Percentiles rank a stretch among this genome's conserved stretches.
Evolutionary conservation across 2,797 vertebrate species (phyloP).

Genomic region (Nyctalus aviator): DNA sequence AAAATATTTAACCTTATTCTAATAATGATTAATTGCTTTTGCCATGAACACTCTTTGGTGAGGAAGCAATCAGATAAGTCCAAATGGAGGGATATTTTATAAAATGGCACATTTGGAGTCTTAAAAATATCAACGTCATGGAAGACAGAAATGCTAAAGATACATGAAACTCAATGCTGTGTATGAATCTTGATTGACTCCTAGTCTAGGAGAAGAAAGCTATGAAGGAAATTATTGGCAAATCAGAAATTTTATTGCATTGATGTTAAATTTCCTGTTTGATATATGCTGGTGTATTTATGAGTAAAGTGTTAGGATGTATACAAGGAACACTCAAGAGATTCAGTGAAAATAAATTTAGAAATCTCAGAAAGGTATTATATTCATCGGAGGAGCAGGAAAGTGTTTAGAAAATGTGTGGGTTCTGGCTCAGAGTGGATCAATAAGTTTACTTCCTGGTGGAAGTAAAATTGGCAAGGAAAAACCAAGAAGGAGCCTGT

Average conservation of each 20-base stretch:
- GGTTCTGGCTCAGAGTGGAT: neutral
- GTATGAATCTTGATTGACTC: constrained; percentile 15
- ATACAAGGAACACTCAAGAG: neutral
- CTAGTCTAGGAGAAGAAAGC: constrained; percentile 31
- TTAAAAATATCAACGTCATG: neutral
- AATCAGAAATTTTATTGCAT: constrained; percentile 30
- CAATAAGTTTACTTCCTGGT: neutral
- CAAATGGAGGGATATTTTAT: constrained; percentile 37
- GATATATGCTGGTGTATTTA: neutral
- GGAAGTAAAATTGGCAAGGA: neutral
- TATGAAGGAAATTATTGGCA: neutral
- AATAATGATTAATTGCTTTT: constrained; percentile 44
- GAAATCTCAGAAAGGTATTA: constrained; percentile 25
- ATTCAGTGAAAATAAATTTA: constrained; percentile 52
- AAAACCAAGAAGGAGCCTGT: neutral
- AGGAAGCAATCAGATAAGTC: constrained; percentile 54
- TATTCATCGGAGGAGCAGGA: constrained; percentile 17
- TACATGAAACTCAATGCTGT: neutral
- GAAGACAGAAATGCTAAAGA: neutral
- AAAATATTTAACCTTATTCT: constrained; percentile 41
- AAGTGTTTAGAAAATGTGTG: neutral
- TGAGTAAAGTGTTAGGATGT: neutral
- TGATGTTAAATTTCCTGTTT: constrained; percentile 30
- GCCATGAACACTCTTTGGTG: neutral
- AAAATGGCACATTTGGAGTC: constrained; percentile 29